phyloP scores from a whole-genome alignment of 2,888 invertebrate genomes.

The Pheosia tremula region DNA sequence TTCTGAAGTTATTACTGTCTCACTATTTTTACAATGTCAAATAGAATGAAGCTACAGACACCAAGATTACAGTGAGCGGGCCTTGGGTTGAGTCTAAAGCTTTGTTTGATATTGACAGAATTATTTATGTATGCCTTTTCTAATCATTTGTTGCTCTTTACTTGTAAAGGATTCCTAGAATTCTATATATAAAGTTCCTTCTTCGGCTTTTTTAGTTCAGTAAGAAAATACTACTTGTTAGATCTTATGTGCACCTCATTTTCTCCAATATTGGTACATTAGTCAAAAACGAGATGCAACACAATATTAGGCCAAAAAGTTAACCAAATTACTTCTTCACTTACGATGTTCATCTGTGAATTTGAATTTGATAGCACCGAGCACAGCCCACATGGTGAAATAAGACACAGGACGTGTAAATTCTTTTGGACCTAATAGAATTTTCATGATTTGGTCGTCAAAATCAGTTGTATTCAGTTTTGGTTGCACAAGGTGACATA shows the following conservation, averaged over 20 bases:
- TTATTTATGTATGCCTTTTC: constrained; percentile 68
- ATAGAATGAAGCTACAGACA: constrained; percentile 58
- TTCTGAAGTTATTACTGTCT: constrained; percentile 49
- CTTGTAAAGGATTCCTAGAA: not conserved
- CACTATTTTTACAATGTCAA: constrained; percentile 66
- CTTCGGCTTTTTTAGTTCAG: not conserved
- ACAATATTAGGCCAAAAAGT: no score
- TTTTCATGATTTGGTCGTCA: constrained; percentile 34
- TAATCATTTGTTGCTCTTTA: constrained; percentile 64
- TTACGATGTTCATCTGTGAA: constrained; percentile 44
- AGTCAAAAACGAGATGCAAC: no score
- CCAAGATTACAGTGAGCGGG: constrained; percentile 72
- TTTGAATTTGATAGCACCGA: constrained; percentile 50
- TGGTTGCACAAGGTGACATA: constrained; percentile 41
- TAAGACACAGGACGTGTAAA: constrained; percentile 23
- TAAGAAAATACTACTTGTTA: no score
- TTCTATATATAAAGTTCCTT: not conserved
- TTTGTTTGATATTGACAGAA: constrained; percentile 45
- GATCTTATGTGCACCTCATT: no score
- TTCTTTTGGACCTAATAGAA: constrained; percentile 13
- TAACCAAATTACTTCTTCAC: constrained; percentile 20
- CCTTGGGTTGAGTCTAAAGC: constrained; percentile 60
- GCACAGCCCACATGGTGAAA: constrained; percentile 47
- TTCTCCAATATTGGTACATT: no score
- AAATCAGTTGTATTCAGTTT: constrained; percentile 32